A percentile compares a stretch with the other conserved stretches of the same genome.
Evolutionary conservation across 2,113 vertebrate genomes (phyloP).

Genomic region (Ageneiosus marmoratus): DNA sequence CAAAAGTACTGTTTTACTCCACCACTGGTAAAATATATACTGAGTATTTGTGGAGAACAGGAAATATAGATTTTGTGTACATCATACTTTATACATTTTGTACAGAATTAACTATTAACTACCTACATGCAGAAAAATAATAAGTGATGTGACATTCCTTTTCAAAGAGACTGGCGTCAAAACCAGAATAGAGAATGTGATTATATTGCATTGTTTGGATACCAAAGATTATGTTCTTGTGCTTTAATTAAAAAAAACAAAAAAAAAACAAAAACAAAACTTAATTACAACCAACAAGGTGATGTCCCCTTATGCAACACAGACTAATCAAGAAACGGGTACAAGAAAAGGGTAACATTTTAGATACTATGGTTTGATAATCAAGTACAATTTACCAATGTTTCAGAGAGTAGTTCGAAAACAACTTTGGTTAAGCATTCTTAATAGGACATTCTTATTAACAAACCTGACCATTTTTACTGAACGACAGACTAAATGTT

Average conservation of each 20-base stretch:
- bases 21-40: conserved; percentile 44
- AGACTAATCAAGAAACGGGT: neutral
- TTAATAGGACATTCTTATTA: neutral
- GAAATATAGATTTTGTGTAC: conserved; percentile 42
- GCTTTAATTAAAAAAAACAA: conserved; percentile 42
- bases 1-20: conserved; percentile 34
- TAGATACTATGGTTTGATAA: neutral
- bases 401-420: conserved; percentile 29
- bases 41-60: conserved; percentile 13
- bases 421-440: conserved; percentile 45
- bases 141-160: conserved; percentile 19
- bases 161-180: conserved; percentile 24
- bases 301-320: conserved; percentile 36
- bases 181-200: conserved; percentile 39
- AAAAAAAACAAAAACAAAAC: no score
- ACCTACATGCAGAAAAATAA: conserved; percentile 27
- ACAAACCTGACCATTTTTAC: neutral
- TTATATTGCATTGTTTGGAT: conserved; percentile 52
- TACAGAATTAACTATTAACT: conserved; percentile 26
- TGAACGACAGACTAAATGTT: neutral
- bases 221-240: conserved; percentile 48
- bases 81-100: conserved; percentile 27
- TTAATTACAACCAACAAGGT: conserved; percentile 38
- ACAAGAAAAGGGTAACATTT: conserved; percentile 26
- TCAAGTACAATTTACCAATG: conserved; percentile 1